These are phyloP conservation scores for Didymodactylos carnosus DNA, from an alignment of 2,888 invertebrate genomes.

Conservation along the genomic window DNA sequence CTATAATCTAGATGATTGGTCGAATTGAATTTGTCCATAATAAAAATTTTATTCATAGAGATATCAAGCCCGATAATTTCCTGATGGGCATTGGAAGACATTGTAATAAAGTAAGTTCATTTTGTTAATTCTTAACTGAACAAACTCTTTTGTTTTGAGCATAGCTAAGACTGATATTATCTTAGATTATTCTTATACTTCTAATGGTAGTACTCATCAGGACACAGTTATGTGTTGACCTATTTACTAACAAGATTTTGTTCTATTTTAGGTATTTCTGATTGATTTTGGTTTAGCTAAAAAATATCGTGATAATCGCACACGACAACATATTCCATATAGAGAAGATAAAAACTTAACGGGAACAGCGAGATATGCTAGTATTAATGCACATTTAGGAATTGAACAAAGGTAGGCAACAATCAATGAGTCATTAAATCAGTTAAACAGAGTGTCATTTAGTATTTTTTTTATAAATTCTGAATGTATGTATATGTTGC, in stretches of 20 bases:
- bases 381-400: slow-evolving; percentile 95
- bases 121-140: no score
- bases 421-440: no score
- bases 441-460: no score
- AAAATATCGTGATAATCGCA: slow-evolving; percentile 83
- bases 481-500: no score
- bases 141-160: no score
- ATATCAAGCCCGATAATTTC: slow-evolving; percentile 56
- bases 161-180: background rate
- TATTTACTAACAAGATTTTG: no score
- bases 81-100: slow-evolving; percentile 38
- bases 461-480: no score
- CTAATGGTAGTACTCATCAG: no score
- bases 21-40: slow-evolving; percentile 93
- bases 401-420: slow-evolving; percentile 37
- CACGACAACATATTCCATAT: slow-evolving; percentile 43
- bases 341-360: slow-evolving; percentile 85
- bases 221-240: no score
- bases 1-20: slow-evolving; percentile 39
- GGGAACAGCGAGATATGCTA: slow-evolving; percentile 57
- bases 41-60: slow-evolving; percentile 97
- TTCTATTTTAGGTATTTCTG: slow-evolving; percentile 27
- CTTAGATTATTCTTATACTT: background rate
- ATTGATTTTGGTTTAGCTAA: slow-evolving; percentile 99
- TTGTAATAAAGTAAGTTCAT: slow-evolving; percentile 25